Percentiles rank a stretch among this genome's conserved stretches.
Conservation (phyloP, 2,888 invertebrate species). For the Halocaridina rubra region DNA sequence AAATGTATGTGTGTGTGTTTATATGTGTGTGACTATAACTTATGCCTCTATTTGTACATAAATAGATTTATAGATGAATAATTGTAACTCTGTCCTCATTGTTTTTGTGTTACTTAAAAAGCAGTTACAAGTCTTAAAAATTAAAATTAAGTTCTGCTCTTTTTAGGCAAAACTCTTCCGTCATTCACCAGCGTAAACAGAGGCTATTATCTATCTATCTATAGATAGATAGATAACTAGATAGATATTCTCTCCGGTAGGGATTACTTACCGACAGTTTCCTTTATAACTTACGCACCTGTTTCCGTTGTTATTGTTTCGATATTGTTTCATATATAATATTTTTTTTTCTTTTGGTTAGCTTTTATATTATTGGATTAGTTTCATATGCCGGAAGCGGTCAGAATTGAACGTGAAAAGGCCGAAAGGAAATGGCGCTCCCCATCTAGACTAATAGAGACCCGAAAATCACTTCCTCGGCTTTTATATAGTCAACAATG, state of each 20-base stretch:
- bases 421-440: constrained; percentile 5
- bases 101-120: not conserved
- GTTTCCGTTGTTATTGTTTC: too few relatives aligned
- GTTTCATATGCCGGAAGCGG: too few relatives aligned
- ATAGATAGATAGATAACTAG: too few relatives aligned
- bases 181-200: too few relatives aligned
- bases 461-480: constrained; percentile 41
- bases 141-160: too few relatives aligned
- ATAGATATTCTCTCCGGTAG: too few relatives aligned
- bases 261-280: not conserved
- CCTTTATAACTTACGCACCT: not conserved
- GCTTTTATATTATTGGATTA: not conserved
- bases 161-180: too few relatives aligned
- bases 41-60: not conserved
- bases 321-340: too few relatives aligned
- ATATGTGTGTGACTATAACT: not conserved
- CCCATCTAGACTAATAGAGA: not conserved
- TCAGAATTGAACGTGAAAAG: not conserved
- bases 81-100: not conserved
- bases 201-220: too few relatives aligned
- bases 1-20: not conserved
- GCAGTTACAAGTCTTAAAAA: too few relatives aligned
- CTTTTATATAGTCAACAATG: constrained; percentile 23
- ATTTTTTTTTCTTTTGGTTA: not conserved
- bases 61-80: not conserved